Base-by-base conservation (phyloP, 1,140 invertebrate genomes). In the Vanessa atalanta region DNA sequence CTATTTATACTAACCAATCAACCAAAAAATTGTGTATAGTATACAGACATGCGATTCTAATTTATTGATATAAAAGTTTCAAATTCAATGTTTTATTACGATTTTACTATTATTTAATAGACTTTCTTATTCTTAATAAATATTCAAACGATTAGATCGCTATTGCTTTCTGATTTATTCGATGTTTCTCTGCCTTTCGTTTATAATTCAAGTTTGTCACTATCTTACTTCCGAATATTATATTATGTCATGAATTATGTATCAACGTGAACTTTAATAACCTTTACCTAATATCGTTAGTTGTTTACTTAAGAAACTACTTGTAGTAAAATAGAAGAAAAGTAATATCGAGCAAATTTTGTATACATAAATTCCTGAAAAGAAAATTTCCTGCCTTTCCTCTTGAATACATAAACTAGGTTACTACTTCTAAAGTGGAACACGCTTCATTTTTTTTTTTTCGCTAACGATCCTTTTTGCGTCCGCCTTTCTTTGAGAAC, bases 121-220 rank as follows among this genome's bases (percentile, higher is more conserved):
- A 57, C 48, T 72, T 47, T 23, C 51, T 14, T 65, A 68, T 47
- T 65, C 16, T n/a, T 64, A 47, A 70, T 55, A 72, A 65, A 65
- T 65, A 64, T 72, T 15, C 26, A 15, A 5, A n/a, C 13, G 11
- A 26, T 26, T 23, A 61, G 4, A 4, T 20, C 23, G 48, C 48
- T 57, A 6, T 7, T 37, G 65, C 70, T 72, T 72, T 72, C 70
- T 72, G 63, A 72, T 72, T 65, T 72, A 72, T 72, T 55, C 61
- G 31, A 23, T 65, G 50, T 51, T 65, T 65, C 0, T 13, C 31
- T 37, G 65, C 64, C 43, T 55, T 15, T n/a, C 47, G 63, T 55
- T 65, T 66, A 65, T 75, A 63, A 75, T 75, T 70, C 61, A 47
- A 43, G 14, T 70, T 70, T 70, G 55, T 57, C 55, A 61, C 57